A percentile compares a stretch with the other conserved stretches of the same genome.
Conservation (phyloP, 1,140 invertebrate species). For the Orius insidiosus region DNA sequence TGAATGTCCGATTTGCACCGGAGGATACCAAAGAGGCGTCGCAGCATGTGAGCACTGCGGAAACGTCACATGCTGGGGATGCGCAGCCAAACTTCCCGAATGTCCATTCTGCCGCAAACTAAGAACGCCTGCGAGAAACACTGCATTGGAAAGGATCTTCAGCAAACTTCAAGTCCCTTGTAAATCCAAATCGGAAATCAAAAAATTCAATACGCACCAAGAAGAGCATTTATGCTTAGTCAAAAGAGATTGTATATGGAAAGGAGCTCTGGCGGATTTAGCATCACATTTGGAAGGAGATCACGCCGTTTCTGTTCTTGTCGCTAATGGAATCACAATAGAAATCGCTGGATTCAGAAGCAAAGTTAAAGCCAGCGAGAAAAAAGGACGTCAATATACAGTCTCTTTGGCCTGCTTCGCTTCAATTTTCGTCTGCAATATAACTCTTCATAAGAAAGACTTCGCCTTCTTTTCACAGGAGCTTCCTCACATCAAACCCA, state of each 20-base stretch:
- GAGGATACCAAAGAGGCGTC: conserved; percentile 10
- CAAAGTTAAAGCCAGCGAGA: conserved; percentile 12
- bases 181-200: conserved; percentile 1
- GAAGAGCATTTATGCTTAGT: neutral
- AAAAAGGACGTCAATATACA: conserved; percentile 10
- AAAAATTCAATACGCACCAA: neutral
- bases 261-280: conserved; percentile 2
- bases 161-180: conserved; percentile 14
- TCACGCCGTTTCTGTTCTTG: conserved; percentile 9
- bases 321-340: conserved; percentile 12
- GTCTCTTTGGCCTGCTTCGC: conserved; percentile 13
- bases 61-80: conserved; percentile 13
- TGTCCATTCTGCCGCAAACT: conserved; percentile 13
- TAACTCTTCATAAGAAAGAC: conserved; percentile 9
- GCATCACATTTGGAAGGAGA: conserved; percentile 8
- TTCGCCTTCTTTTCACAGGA: conserved; percentile 10
- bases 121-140: conserved; percentile 7
- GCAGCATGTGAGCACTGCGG: conserved; percentile 14
- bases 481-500: conserved; percentile 5
- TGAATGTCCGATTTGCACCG: conserved; percentile 13
- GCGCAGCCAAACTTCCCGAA: conserved; percentile 9
- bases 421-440: conserved; percentile 12
- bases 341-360: conserved; percentile 12
- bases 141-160: conserved; percentile 13
- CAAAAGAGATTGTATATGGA: conserved; percentile 10